Evolutionary conservation across 2,113 vertebrate species (phyloP).

Genomic region (Dromas ardeola): DNA sequence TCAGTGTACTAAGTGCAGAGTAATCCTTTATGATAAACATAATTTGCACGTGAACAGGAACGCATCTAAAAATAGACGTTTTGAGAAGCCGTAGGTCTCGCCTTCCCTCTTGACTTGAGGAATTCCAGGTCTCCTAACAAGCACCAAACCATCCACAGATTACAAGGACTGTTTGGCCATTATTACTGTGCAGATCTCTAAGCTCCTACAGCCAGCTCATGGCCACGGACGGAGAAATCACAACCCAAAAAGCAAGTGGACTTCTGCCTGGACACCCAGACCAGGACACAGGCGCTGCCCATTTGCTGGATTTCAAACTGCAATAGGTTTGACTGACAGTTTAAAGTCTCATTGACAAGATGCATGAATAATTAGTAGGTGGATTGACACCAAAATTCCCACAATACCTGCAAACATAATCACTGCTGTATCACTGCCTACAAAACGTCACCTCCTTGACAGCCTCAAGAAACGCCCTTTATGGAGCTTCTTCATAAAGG

Average conservation of each 20-base stretch:
- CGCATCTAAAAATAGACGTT: not conserved
- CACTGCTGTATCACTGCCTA: not conserved
- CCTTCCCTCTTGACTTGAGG: not conserved
- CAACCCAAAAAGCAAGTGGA: not conserved
- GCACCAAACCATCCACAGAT: not conserved
- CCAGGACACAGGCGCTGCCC: not conserved
- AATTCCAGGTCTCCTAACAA: not conserved
- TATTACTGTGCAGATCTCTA: fast-evolving
- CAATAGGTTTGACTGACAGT: not conserved
- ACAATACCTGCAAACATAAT: not conserved
- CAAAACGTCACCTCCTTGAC: not conserved
- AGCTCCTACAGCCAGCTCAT: not conserved
- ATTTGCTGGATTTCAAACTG: not conserved
- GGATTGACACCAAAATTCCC: not conserved
- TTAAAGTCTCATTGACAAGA: not conserved
- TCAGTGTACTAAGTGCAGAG: not conserved
- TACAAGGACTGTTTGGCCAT: not conserved
- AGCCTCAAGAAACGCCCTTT: not conserved
- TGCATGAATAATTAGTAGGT: not conserved
- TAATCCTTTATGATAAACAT: not conserved
- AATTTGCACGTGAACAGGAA: not conserved
- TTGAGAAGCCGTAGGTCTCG: not conserved
- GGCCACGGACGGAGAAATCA: fast-evolving
- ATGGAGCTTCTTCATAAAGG: not conserved
- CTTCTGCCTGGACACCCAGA: not conserved